phyloP scores from a whole-genome alignment of 2,113 vertebrate genomes.

The Dolichotis patagonum region DNA sequence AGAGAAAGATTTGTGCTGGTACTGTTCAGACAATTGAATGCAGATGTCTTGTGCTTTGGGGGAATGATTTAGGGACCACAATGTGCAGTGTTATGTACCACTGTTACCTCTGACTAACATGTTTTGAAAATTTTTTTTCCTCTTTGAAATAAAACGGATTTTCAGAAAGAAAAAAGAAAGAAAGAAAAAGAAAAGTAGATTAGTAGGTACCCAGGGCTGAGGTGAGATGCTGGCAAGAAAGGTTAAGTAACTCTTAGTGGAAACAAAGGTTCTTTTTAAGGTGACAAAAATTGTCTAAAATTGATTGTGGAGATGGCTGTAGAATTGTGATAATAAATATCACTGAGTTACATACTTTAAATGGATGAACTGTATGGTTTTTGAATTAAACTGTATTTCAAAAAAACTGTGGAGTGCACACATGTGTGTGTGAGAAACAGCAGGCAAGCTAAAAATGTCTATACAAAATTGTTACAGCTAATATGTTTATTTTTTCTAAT shows the following conservation, averaged over 20 bases:
- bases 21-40: too few species aligned
- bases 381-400: not conserved
- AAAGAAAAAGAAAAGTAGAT: too few species aligned
- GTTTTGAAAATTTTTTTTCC: too few species aligned
- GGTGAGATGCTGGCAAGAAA: not conserved
- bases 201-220: not conserved
- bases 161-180: too few species aligned
- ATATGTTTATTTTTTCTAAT: not conserved
- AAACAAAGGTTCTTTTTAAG: not conserved
- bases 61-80: too few species aligned
- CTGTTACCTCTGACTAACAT: too few species aligned
- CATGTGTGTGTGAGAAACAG: not conserved
- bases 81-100: too few species aligned
- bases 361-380: not conserved
- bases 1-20: too few species aligned
- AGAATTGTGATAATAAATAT: not conserved
- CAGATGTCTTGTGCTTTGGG: too few species aligned
- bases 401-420: not conserved
- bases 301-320: not conserved
- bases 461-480: conserved; percentile 35
- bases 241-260: not conserved
- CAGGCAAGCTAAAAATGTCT: not conserved
- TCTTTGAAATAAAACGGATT: too few species aligned
- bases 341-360: not conserved
- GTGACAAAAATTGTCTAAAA: not conserved